phyloP scores from a whole-genome alignment of 2,113 vertebrate genomes.

The Saguinus imperator region DNA sequence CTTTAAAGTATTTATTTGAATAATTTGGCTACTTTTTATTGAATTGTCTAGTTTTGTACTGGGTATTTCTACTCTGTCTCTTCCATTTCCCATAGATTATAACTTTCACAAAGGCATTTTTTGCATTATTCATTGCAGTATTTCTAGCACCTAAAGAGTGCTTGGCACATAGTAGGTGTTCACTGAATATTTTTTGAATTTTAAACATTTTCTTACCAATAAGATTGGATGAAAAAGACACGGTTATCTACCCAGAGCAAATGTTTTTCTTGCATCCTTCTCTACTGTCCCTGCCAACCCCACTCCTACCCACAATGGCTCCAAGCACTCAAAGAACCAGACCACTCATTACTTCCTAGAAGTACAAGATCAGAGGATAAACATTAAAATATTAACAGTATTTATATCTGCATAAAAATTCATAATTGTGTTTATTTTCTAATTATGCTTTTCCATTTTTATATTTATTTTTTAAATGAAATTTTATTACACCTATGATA shows the following conservation, averaged over 20 bases:
- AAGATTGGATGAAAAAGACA: background rate
- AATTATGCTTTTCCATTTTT: background rate
- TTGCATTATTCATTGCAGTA: background rate
- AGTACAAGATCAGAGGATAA: background rate
- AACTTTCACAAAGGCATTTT: background rate
- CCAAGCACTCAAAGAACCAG: background rate
- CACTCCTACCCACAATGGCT: background rate
- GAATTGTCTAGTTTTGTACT: background rate
- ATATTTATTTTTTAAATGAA: slow-evolving; percentile 5
- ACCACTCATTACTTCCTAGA: background rate
- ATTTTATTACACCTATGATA: background rate
- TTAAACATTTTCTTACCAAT: background rate
- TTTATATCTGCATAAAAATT: background rate
- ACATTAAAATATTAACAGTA: background rate
- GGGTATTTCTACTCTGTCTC: background rate
- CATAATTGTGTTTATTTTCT: background rate
- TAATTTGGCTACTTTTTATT: background rate
- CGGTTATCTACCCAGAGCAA: background rate
- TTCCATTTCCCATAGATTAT: background rate
- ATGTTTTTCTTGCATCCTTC: background rate
- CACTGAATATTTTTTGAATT: background rate
- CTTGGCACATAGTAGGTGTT: background rate
- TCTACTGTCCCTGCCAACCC: background rate
- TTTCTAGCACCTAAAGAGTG: background rate
- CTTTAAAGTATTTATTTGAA: background rate